Evolutionary conservation across 1,140 invertebrate genomes (phyloP).

Genomic region (Phymorhynchus buccinoides): DNA sequence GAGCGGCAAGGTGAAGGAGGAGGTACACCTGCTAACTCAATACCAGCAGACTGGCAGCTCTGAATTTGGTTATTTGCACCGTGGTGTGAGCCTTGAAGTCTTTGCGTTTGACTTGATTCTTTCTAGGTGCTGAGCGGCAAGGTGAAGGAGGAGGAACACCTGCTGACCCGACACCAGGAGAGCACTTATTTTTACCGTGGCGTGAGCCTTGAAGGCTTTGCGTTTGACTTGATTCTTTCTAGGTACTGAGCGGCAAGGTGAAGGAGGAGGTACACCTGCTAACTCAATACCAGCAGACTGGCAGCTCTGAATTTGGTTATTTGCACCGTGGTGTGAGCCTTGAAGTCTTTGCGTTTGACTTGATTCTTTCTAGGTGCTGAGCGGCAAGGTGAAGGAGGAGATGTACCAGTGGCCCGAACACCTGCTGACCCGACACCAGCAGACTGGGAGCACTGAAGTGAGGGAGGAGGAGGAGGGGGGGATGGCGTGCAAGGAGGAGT

Average conservation of each 20-base stretch:
- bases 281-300: conserved; percentile 9
- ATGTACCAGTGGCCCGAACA: conserved; percentile 84
- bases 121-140: conserved; percentile 85
- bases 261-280: conserved; percentile 77
- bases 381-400: conserved; percentile 79
- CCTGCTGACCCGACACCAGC: background rate
- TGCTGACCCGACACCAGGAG: background rate
- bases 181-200: too few relatives aligned
- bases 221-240: too few relatives aligned
- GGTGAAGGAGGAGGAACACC: conserved; percentile 77
- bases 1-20: conserved; percentile 78
- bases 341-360: too few relatives aligned
- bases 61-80: too few relatives aligned
- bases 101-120: too few relatives aligned
- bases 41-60: conserved; percentile 40
- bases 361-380: conserved; percentile 92
- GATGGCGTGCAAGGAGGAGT: conserved; percentile 79
- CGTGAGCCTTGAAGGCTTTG: too few relatives aligned
- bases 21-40: conserved; percentile 70
- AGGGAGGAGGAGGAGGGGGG: conserved; percentile 48
- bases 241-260: conserved; percentile 79
- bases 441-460: conserved; percentile 64
- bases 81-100: too few relatives aligned
- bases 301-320: conserved; percentile 46
- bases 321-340: too few relatives aligned